A percentile compares a stretch with the other conserved stretches of the same genome.
Evolutionary conservation across 1,140 invertebrate genomes (phyloP).

Genomic region (Lerema accius): DNA sequence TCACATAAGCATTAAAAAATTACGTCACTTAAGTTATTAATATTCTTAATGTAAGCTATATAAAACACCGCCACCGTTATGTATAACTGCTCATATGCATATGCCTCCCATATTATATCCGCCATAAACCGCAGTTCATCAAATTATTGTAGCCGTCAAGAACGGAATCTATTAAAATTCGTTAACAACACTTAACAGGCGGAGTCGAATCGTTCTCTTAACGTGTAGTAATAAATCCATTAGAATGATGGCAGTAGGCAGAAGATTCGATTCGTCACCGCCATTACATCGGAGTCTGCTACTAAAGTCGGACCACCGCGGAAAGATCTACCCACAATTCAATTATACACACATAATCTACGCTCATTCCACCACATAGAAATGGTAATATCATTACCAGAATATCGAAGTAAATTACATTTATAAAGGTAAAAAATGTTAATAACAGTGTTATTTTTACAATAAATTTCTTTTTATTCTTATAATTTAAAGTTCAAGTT

Average conservation of each 20-base stretch:
- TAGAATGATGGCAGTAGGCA: slow-evolving; percentile 65
- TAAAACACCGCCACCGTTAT: no score
- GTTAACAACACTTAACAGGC: slow-evolving; percentile 49
- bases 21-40: no score
- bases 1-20: no score
- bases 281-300: slow-evolving; percentile 57
- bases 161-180: slow-evolving; percentile 35
- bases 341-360: slow-evolving; percentile 32
- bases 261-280: slow-evolving; percentile 70
- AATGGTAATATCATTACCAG: slow-evolving; percentile 29
- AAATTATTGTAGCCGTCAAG: slow-evolving; percentile 13
- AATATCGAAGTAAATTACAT: slow-evolving; percentile 10
- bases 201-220: slow-evolving; percentile 62
- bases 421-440: slow-evolving; percentile 5
- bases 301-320: slow-evolving; percentile 57
- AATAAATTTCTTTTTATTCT: slow-evolving; percentile 16
- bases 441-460: slow-evolving; percentile 12
- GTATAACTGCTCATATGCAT: background rate
- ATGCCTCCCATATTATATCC: background rate
- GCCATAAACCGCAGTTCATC: slow-evolving; percentile 19
- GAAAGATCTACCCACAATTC: slow-evolving; percentile 34
- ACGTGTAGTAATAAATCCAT: slow-evolving; percentile 74
- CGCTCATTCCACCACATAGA: slow-evolving; percentile 15
- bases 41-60: background rate
- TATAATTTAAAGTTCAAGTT: background rate